Evolutionary conservation across 2,888 invertebrate species (phyloP), one percentile per base, ranked within the genome.

Genomic region (Eupithecia inturbata): DNA sequence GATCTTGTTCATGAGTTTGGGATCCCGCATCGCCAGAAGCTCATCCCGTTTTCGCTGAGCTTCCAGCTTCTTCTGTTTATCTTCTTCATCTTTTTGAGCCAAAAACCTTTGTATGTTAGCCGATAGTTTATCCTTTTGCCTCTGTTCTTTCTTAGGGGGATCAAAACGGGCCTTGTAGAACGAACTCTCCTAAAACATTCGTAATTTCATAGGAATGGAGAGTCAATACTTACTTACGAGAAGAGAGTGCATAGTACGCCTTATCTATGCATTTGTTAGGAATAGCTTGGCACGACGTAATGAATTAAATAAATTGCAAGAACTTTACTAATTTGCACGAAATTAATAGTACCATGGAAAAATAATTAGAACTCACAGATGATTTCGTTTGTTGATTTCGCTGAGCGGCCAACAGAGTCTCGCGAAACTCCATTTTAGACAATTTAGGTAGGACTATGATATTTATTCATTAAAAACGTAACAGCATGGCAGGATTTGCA

Each of bases 91-190:
- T 84, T 97, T 97, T 81, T 96, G 96, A 1, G 96, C 97, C 26
- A 98, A 91, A 89, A 98, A 98, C 86, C 96, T 97, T 86, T 97
- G 96, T 69, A 98, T 97, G 82, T 97, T 97, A 1, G 95, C 96
- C 0, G 98, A 97, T 10, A 98, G 92, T 75, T 91, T 93, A 82
- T 95, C 95, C 78, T 95, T 95, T 71, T 96, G 95, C 82, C 96
- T 96, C 60, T 95, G 95, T 82, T 96, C 96, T 84, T 97, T 98
- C 86, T 97, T 97, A 0, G 98, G 97, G 1, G 98, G 97, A 77
- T 96, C 96, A 87, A 97, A 98, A 80, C 96, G 96, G 3, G 97
- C 97, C 84, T 96, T 96, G 85, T 98, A 98, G 85, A 95, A 97
- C 90, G 80, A 81, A 79, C 83, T 94, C 57, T 88, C 90, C 95